Evolutionary conservation across 2,797 vertebrate genomes (phyloP).

Genomic region (Synanceia verrucosa): DNA sequence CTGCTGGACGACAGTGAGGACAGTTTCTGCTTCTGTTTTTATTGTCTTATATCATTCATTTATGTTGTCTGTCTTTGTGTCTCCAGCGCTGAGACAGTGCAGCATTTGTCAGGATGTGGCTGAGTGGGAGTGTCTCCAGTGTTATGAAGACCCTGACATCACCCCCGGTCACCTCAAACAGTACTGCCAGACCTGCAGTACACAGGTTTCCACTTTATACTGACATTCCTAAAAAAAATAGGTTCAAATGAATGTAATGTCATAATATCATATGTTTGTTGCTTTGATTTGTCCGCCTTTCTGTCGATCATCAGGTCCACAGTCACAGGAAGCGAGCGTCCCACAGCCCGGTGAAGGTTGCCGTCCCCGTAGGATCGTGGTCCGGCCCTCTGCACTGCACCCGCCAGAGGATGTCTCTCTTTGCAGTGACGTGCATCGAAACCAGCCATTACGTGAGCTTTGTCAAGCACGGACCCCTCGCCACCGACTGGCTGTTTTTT

Average conservation of each 20-base stretch:
- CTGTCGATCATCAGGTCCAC: conserved; percentile 79
- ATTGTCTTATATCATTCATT: too few relatives aligned
- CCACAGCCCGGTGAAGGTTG: conserved; percentile 73
- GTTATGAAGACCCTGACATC: conserved; percentile 85
- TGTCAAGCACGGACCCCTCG: conserved; percentile 77
- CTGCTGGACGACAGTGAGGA: conserved; percentile 86
- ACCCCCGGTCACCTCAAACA: conserved; percentile 84
- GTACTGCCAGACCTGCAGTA: conserved; percentile 85
- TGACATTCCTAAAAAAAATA: not conserved
- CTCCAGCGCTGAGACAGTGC: conserved; percentile 84
- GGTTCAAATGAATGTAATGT: not conserved
- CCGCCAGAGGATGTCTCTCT: conserved; percentile 83
- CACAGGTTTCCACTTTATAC: conserved; percentile 66
- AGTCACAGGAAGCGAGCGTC: conserved; percentile 78
- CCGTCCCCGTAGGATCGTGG: conserved; percentile 66
- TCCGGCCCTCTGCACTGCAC: conserved; percentile 59
- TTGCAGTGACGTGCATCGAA: conserved; percentile 88
- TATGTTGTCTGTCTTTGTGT: not conserved
- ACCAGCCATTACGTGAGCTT: conserved; percentile 91
- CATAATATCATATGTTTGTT: not conserved
- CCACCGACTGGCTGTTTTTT: conserved; percentile 86
- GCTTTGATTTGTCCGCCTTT: too few relatives aligned
- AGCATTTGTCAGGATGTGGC: conserved; percentile 87
- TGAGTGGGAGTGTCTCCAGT: conserved; percentile 84
- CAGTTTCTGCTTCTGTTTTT: too few relatives aligned